Base-by-base conservation (phyloP, 2,113 vertebrate genomes). In the Aptenodytes forsteri region DNA sequence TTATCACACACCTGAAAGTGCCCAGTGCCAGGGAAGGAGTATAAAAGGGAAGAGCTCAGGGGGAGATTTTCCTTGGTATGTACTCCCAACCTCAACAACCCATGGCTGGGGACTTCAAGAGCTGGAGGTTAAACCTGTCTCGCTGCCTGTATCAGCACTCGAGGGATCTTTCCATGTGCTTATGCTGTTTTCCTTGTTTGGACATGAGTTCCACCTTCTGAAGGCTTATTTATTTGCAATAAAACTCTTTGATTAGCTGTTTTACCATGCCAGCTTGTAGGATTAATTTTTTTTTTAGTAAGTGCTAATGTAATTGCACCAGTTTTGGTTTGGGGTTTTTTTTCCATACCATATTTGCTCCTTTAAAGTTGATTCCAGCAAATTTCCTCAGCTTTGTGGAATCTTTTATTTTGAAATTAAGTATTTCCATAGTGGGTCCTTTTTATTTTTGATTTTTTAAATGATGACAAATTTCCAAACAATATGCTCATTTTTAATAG, bases 41-140 rank as follows among this genome's bases (percentile, higher is more conserved):
- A 44, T 11, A 64, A 81, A 73, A 88, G 44, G 23, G 47, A 65
- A 91, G 38, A 40, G 22, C 34, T 71, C 21, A 16, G 50, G 21
- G 7, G 21, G 5, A 36, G 20, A 27, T 54, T 62, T 77, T 66
- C 50, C 62, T 61, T 1, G 0, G 32, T 17, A 10, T 0, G 0
- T 55, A 19, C 30, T 49, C 46, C 44, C 32, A 91, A 38, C 16
- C 26, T 64, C 42, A 54, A 72, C 16, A 76, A 15, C 6, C 19
- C 1, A 0, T 8, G 17, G 11, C 11, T 59, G 56, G 18, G 22
- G 40, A n/a, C 14, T 61, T 91, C 26, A 73, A 61, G 32, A 76
- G 18, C 17, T 56, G 36, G 34, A 83, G 15, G 42, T 71, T 73
- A 40, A 56, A 69, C 25, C 32, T 6, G 1, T 30, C 26, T 47